phyloP scores from a whole-genome alignment of 2,888 invertebrate species.

The Caenorhabditis drosophilae region DNA sequence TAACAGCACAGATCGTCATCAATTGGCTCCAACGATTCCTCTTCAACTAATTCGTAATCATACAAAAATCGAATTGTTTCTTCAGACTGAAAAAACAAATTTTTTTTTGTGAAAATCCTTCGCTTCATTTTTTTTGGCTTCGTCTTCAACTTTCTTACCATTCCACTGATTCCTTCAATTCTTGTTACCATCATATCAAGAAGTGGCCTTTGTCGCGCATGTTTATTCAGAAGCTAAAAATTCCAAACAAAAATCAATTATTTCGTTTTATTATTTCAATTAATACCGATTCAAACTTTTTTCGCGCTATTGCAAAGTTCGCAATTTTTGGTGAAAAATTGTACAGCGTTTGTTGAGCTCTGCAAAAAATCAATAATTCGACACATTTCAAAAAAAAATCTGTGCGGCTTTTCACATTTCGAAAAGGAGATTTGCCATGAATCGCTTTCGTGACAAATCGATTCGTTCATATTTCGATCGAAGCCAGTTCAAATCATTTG shows the following conservation, averaged over 20 bases:
- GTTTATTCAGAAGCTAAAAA: slow-evolving; percentile 6
- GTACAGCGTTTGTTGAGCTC: slow-evolving; percentile 14
- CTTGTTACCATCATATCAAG: slow-evolving; percentile 20
- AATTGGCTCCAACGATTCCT: no score
- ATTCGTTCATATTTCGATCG: not conserved
- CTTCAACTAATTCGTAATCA: no score
- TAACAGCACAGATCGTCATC: no score
- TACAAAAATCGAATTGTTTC: no score
- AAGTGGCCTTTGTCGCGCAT: slow-evolving; percentile 22
- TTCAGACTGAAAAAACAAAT: no score
- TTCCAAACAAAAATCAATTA: not conserved
- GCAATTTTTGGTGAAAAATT: slow-evolving; percentile 15
- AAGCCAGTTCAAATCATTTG: not conserved
- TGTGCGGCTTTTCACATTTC: slow-evolving; percentile 10
- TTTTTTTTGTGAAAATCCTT: no score
- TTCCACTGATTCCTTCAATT: not conserved
- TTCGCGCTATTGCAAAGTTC: slow-evolving; percentile 11
- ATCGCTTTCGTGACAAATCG: not conserved
- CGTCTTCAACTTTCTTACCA: not conserved
- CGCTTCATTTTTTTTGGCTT: not conserved
- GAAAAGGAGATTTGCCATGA: slow-evolving; percentile 14
- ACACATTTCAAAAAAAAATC: not conserved
- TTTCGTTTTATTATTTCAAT: not conserved
- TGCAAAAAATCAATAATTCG: not conserved
- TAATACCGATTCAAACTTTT: slow-evolving; percentile 18